Evolutionary conservation across 1,140 invertebrate genomes (phyloP).

Genomic region (Wiebesia pumilae): DNA sequence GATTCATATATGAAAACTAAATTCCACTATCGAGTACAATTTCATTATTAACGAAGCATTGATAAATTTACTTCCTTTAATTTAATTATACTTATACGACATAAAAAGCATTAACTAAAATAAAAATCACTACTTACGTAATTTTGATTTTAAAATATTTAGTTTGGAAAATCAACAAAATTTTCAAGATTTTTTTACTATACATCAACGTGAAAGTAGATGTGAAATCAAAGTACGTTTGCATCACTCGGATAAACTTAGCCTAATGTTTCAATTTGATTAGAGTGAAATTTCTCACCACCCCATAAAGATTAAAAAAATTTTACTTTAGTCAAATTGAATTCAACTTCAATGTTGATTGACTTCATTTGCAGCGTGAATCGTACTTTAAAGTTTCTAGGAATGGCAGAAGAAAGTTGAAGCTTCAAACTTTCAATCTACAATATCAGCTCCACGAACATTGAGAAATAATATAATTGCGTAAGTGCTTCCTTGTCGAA

Average conservation of each 20-base stretch:
- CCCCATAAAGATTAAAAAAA: not conserved
- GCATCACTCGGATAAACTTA: not conserved
- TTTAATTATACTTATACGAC: no score
- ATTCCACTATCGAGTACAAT: no score
- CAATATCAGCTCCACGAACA: not conserved
- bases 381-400: slow-evolving; percentile 9
- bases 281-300: slow-evolving; percentile 1
- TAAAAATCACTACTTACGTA: no score
- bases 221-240: not conserved
- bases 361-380: slow-evolving; percentile 19
- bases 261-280: slow-evolving; percentile 14
- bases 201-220: not conserved
- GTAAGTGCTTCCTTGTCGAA: not conserved
- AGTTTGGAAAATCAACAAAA: not conserved
- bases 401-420: not conserved
- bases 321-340: slow-evolving; percentile 7
- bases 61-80: no score
- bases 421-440: slow-evolving; percentile 24
- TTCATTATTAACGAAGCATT: no score
- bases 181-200: not conserved
- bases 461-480: slow-evolving; percentile 13
- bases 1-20: no score
- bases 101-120: no score
- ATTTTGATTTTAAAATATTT: not conserved
- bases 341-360: slow-evolving; percentile 17